Evolutionary conservation across 2,797 vertebrate species (phyloP).

Genomic region (Macroramphosus scolopax): DNA sequence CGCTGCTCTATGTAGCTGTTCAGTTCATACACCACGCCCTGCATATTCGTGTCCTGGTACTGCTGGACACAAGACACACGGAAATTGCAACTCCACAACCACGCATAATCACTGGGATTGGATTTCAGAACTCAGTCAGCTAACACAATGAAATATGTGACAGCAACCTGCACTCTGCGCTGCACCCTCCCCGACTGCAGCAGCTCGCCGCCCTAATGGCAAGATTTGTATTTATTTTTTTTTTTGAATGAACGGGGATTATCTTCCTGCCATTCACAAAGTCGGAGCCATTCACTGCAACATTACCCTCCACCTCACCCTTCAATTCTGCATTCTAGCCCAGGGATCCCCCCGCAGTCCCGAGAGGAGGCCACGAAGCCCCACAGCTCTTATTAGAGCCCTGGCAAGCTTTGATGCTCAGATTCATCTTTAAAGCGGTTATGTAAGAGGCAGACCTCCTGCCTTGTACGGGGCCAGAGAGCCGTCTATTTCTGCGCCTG

Average conservation of each 20-base stretch:
- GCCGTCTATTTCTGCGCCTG: conserved; percentile 66
- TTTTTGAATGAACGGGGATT: conserved; percentile 30
- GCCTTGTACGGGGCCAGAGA: conserved; percentile 47
- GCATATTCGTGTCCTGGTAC: conserved; percentile 98
- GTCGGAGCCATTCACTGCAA: conserved; percentile 43
- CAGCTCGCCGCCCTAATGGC: not conserved
- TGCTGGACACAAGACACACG: conserved; percentile 76
- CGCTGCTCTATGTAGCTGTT: conserved; percentile 97
- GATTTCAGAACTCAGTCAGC: conserved; percentile 28
- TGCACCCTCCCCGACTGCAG: conserved; percentile 1
- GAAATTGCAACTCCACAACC: conserved; percentile 43
- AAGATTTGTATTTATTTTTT: not conserved
- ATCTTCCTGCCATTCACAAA: conserved; percentile 52
- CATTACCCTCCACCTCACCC: conserved; percentile 20
- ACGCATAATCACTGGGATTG: conserved; percentile 21
- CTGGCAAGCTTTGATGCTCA: conserved; percentile 44
- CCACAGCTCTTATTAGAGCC: conserved; percentile 57
- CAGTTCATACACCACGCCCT: conserved; percentile 94
- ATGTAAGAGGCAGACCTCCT: conserved; percentile 62
- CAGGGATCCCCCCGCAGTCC: conserved; percentile 52
- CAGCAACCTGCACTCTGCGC: conserved; percentile 15
- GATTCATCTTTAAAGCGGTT: conserved; percentile 55
- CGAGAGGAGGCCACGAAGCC: conserved; percentile 42
- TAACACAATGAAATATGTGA: not conserved
- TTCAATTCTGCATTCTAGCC: conserved; percentile 32